Conservation (phyloP, 2,888 invertebrate species). For the Odontomyia ornata region DNA sequence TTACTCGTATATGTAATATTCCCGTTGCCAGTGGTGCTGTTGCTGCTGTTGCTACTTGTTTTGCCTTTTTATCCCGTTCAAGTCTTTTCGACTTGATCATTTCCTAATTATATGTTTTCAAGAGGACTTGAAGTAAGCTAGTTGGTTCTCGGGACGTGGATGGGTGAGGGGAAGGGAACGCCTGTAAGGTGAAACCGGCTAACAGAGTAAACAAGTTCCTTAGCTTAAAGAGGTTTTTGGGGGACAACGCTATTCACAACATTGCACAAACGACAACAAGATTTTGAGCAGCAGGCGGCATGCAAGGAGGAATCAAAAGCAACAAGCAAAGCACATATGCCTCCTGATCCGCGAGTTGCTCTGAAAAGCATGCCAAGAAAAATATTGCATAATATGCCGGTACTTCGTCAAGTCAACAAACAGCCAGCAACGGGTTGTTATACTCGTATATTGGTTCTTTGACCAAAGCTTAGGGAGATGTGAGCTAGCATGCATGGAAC, state of each 20-base stretch:
- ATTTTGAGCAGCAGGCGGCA: not conserved
- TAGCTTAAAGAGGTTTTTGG: not conserved
- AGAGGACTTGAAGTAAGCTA: not conserved
- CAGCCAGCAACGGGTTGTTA: too few species aligned
- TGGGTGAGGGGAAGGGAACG: too few species aligned
- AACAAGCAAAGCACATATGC: not conserved
- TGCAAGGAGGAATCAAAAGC: too few species aligned
- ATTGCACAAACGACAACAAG: not conserved
- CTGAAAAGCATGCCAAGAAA: not conserved
- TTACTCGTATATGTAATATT: not conserved
- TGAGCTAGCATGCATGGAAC: too few species aligned
- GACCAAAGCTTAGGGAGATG: too few species aligned
- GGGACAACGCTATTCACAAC: conserved; percentile 1
- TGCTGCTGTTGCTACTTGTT: not conserved
- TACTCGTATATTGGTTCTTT: too few species aligned
- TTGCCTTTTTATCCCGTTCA: not conserved
- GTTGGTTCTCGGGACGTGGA: too few species aligned
- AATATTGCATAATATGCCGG: not conserved
- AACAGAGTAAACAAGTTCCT: not conserved
- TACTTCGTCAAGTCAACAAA: not conserved
- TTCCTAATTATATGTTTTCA: conserved; percentile 30
- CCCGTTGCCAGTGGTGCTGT: not conserved
- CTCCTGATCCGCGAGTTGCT: not conserved
- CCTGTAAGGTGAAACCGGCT: not conserved
- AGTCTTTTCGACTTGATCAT: conserved; percentile 17